A percentile compares a stretch with the other conserved stretches of the same genome.
phyloP scores from a whole-genome alignment of 1,140 invertebrate species.

The Phymastichus coffea region DNA sequence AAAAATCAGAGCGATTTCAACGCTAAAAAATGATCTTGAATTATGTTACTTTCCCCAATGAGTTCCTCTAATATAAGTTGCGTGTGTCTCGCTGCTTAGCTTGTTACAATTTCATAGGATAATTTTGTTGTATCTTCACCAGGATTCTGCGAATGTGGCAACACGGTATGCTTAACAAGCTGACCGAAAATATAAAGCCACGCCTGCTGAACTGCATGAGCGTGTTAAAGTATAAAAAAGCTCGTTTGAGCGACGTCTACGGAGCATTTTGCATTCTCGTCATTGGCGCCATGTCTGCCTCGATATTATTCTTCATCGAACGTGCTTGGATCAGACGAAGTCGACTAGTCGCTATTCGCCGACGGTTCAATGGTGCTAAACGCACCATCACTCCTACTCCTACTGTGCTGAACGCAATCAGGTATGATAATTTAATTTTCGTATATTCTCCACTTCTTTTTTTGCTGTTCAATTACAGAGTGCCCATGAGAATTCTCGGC shows the following conservation, averaged over 20 bases:
- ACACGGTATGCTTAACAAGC: slow-evolving; percentile 46
- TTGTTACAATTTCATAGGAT: neutral
- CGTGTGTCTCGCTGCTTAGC: neutral
- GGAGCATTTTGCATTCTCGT: slow-evolving; percentile 50
- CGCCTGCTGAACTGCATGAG: slow-evolving; percentile 47
- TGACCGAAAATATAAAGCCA: slow-evolving; percentile 47
- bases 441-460: neutral
- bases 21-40: neutral
- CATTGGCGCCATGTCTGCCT: slow-evolving; percentile 39
- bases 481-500: neutral
- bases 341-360: neutral
- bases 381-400: neutral
- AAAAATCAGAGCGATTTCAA: slow-evolving; percentile 1
- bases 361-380: neutral
- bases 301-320: slow-evolving; percentile 22
- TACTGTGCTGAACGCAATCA: neutral
- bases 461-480: neutral
- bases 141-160: slow-evolving; percentile 52
- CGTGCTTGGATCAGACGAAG: slow-evolving; percentile 11
- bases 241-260: slow-evolving; percentile 51
- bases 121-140: neutral
- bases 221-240: slow-evolving; percentile 46
- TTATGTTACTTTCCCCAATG: neutral
- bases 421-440: neutral
- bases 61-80: neutral